phyloP scores from a whole-genome alignment of 2,888 invertebrate genomes.

The Electrophaes corylata region DNA sequence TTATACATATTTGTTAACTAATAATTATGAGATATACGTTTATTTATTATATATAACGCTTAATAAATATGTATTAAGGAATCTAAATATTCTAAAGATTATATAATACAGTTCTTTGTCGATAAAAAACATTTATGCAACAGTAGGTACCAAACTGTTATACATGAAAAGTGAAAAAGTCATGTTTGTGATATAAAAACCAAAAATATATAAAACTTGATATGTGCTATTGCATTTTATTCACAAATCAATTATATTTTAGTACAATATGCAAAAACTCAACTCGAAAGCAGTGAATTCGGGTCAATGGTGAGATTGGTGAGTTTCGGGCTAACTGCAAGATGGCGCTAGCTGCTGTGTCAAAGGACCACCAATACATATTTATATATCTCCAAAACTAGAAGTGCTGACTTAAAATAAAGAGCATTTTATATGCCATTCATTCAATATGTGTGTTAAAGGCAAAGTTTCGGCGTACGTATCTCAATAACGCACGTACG shows the following conservation, averaged over 20 bases:
- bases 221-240: constrained; percentile 33
- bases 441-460: too few species aligned
- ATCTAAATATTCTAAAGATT: constrained; percentile 66
- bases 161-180: neutral
- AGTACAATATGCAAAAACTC: constrained; percentile 6
- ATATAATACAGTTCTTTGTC: constrained; percentile 51
- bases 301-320: neutral
- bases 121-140: constrained; percentile 13
- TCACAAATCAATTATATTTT: constrained; percentile 25
- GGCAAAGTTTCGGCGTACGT: too few species aligned
- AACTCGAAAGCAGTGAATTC: neutral
- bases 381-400: too few species aligned
- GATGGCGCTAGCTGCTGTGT: too few species aligned
- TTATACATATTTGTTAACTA: constrained; percentile 67
- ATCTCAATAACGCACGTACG: too few species aligned
- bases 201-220: constrained; percentile 27
- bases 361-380: too few species aligned
- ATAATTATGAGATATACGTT: constrained; percentile 75
- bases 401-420: neutral
- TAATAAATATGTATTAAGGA: constrained; percentile 70
- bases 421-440: too few species aligned
- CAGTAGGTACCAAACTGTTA: neutral
- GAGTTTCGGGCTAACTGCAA: too few species aligned
- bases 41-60: constrained; percentile 62
- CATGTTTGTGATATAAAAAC: constrained; percentile 11